Percentiles rank a stretch among this genome's conserved stretches.
Evolutionary conservation across 2,888 invertebrate species (phyloP).

Genomic region (Chalcis sispes): DNA sequence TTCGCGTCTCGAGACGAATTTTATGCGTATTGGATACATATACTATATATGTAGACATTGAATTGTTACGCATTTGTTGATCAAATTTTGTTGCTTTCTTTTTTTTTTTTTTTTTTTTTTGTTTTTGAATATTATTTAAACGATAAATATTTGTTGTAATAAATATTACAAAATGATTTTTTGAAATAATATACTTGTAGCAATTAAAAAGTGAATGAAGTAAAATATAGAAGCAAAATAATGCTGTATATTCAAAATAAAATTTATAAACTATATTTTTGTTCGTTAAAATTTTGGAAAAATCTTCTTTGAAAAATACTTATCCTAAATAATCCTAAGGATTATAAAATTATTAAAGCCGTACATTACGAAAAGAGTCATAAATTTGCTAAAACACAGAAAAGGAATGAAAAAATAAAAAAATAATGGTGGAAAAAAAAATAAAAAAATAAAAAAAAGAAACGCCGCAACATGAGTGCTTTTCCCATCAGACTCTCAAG

Average conservation of each 20-base stretch:
- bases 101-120: neutral
- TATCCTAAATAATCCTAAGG: conserved; percentile 12
- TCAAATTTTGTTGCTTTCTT: neutral
- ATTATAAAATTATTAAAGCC: conserved; percentile 44
- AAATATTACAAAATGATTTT: too few species aligned
- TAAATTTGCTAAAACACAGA: conserved; percentile 23
- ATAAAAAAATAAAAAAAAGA: neutral
- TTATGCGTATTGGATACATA: neutral
- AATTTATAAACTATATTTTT: too few species aligned
- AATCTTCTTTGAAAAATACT: too few species aligned
- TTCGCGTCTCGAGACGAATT: conserved; percentile 2
- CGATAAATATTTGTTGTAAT: too few species aligned
- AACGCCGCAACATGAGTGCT: neutral
- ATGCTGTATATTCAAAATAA: too few species aligned
- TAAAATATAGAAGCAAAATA: too few species aligned
- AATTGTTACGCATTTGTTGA: conserved; percentile 20
- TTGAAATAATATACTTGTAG: too few species aligned
- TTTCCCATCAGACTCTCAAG: conserved; percentile 39
- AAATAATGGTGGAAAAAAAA: neutral
- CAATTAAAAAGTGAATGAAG: too few species aligned
- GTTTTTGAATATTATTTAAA: neutral
- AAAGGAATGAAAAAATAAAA: neutral
- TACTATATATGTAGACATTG: neutral
- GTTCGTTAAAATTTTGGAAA: too few species aligned
- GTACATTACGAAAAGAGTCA: conserved; percentile 15